Evolutionary conservation across 1,140 invertebrate species (phyloP), one percentile per base, ranked within the genome.

Genomic region (Dreissena rostriformis): DNA sequence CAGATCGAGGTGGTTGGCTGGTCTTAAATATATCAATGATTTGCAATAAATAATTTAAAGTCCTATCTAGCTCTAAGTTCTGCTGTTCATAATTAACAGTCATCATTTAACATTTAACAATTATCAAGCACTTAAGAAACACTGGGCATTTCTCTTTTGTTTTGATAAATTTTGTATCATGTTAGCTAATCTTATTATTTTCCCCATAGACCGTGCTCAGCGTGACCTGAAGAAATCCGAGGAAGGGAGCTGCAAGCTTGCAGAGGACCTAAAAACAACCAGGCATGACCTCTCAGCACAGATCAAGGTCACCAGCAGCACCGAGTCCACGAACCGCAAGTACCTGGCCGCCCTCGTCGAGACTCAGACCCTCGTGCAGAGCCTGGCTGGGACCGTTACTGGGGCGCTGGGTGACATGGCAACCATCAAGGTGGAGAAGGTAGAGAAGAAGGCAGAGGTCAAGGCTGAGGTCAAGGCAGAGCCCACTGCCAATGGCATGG

Each of bases 1-100:
- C 93, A 29, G 92, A 94, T 28, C 88, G 94, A 79, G 92, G 94
- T 94, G 86, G 86, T 91, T 53, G 7, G 14, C 7, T 17, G 19
- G 39, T 61, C 17, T 61, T 61, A 39, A 8, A 39, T 8, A 39
- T 2, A 39, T 39, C 39, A 39, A 39, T 2, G 39, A 5, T 39
- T 39, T 39, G 39, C 2, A 39, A 39, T 39, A 8, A 39, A 39
- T 39, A 8, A 8, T 39, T 39, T 39, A 39, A 39, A 39, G 2
- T 39, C 39, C 39, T 39, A 39, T 39, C 39, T 2, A 39, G 39
- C 39, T 39, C n/a, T n/a, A n/a, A n/a, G n/a, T n/a, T n/a, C n/a
- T n/a, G n/a, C n/a, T n/a, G n/a, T n/a, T n/a, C n/a, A n/a, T n/a
- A n/a, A n/a, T n/a, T n/a, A n/a, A n/a, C n/a, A n/a, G n/a, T n/a